Evolutionary conservation across 2,113 vertebrate genomes (phyloP).

Genomic region (Dinomys branickii): DNA sequence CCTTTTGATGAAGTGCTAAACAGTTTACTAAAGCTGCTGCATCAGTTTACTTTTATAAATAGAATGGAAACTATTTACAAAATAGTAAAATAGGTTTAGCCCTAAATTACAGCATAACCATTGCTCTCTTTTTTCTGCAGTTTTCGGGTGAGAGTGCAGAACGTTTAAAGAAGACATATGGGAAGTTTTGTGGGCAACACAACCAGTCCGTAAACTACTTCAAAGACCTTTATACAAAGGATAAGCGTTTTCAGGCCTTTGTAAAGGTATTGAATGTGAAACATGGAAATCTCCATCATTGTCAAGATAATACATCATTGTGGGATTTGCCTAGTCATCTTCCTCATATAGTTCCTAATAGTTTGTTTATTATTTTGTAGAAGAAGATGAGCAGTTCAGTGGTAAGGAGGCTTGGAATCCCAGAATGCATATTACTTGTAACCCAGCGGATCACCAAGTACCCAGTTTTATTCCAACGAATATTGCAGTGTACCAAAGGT

Average conservation of each 20-base stretch:
- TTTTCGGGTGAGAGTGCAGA: slow-evolving; percentile 94
- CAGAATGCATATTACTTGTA: slow-evolving; percentile 97
- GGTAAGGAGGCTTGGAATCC: slow-evolving; percentile 94
- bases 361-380: slow-evolving; percentile 81
- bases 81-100: neutral
- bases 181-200: slow-evolving; percentile 97
- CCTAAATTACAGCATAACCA: neutral
- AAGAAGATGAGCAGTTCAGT: slow-evolving; percentile 97
- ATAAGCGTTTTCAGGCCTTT: slow-evolving; percentile 96
- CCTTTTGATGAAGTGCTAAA: neutral
- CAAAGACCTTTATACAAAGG: slow-evolving; percentile 95
- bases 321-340: neutral
- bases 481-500: slow-evolving; percentile 97
- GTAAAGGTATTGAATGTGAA: slow-evolving; percentile 88
- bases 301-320: fast-evolving
- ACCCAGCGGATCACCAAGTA: slow-evolving; percentile 99
- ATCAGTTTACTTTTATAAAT: neutral
- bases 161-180: slow-evolving; percentile 94
- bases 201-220: slow-evolving; percentile 96
- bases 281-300: fast-evolving
- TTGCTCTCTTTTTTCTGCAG: slow-evolving; percentile 81
- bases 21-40: neutral
- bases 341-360: neutral
- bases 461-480: slow-evolving; percentile 94
- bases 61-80: neutral